Evolutionary conservation across 1,140 invertebrate genomes (phyloP).

Genomic region (Metopolophium dirhodum): DNA sequence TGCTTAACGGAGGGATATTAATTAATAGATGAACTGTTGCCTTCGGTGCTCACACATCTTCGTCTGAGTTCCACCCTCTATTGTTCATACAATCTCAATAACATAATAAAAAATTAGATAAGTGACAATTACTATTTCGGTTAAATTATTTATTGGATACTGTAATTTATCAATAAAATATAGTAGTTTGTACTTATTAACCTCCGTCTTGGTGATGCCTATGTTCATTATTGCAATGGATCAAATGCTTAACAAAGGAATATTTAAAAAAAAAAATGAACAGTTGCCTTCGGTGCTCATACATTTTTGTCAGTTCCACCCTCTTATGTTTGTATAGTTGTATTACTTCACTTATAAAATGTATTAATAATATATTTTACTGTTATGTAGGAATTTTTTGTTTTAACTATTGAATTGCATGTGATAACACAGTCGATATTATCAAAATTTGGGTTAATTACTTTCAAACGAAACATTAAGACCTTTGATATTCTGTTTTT

Average conservation of each 20-base stretch:
- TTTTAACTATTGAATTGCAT: too few relatives aligned
- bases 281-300: constrained; percentile 50
- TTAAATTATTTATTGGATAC: neutral
- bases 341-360: neutral
- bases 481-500: too few relatives aligned
- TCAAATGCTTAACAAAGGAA: constrained; percentile 46
- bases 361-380: neutral
- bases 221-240: constrained; percentile 13
- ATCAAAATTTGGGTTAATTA: too few relatives aligned
- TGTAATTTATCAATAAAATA: neutral
- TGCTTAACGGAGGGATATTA: constrained; percentile 30
- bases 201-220: constrained; percentile 45
- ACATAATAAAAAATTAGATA: too few relatives aligned
- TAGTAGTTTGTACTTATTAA: neutral
- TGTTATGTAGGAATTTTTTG: too few relatives aligned
- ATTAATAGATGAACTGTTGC: neutral
- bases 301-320: constrained; percentile 41
- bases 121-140: too few relatives aligned
- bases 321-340: constrained; percentile 23
- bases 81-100: neutral
- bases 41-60: constrained; percentile 45
- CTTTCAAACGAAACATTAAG: too few relatives aligned
- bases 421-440: too few relatives aligned
- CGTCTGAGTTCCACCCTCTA: constrained; percentile 53
- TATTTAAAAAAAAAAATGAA: neutral